A percentile compares a stretch with the other conserved stretches of the same genome.
phyloP scores from a whole-genome alignment of 2,888 invertebrate genomes.

The Boloria selene region DNA sequence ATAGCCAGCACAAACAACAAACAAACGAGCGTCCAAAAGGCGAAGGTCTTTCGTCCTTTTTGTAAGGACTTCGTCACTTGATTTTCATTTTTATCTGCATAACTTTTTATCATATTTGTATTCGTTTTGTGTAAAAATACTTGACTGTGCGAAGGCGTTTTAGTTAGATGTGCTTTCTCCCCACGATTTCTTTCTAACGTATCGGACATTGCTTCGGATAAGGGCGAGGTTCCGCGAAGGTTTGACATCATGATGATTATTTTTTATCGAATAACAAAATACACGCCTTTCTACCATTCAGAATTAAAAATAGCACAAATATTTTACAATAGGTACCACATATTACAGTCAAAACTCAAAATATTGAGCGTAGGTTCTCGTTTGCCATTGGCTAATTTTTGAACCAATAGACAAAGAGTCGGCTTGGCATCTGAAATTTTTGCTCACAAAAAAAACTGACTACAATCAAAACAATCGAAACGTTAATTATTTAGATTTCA shows the following conservation, averaged over 20 bases:
- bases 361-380: slow-evolving; percentile 64
- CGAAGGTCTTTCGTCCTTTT: slow-evolving; percentile 84
- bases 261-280: slow-evolving; percentile 16
- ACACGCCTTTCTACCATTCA: slow-evolving; percentile 26
- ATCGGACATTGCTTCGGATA: slow-evolving; percentile 72
- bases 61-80: slow-evolving; percentile 66
- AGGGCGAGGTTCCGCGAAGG: slow-evolving; percentile 67
- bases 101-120: slow-evolving; percentile 57
- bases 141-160: slow-evolving; percentile 63
- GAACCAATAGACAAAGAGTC: slow-evolving; percentile 16
- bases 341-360: slow-evolving; percentile 58
- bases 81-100: slow-evolving; percentile 75
- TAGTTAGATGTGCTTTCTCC: slow-evolving; percentile 70
- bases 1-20: slow-evolving; percentile 87
- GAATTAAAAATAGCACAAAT: slow-evolving; percentile 66
- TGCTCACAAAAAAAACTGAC: not conserved
- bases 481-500: too few species aligned
- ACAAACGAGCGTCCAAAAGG: slow-evolving; percentile 90
- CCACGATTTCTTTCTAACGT: slow-evolving; percentile 66
- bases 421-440: slow-evolving; percentile 9
- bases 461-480: too few species aligned
- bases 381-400: slow-evolving; percentile 52
- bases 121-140: slow-evolving; percentile 54
- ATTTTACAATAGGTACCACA: slow-evolving; percentile 30
- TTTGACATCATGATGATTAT: slow-evolving; percentile 46